Conservation (phyloP, 2,888 invertebrate species). For the Melanotus villosus region DNA sequence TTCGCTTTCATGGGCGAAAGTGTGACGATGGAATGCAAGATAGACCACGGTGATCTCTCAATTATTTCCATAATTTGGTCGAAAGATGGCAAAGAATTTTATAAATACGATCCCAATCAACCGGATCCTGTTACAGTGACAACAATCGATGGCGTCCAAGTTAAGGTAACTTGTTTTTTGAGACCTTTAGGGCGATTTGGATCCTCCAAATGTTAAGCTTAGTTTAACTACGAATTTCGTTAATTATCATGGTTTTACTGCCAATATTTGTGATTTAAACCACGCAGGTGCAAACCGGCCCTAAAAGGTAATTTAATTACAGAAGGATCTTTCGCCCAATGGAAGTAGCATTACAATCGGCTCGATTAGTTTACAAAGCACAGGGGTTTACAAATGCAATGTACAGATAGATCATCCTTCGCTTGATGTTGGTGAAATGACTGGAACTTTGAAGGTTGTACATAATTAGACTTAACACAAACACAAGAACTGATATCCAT, state of each 20-base stretch:
- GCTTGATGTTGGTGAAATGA: constrained; percentile 29
- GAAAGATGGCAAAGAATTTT: constrained; percentile 31
- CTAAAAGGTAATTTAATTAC: too few relatives aligned
- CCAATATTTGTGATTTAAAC: too few relatives aligned
- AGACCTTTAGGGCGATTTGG: too few relatives aligned
- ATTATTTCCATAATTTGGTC: constrained; percentile 32
- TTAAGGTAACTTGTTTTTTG: too few relatives aligned
- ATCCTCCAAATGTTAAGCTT: too few relatives aligned
- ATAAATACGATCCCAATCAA: constrained; percentile 32
- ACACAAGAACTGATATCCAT: too few relatives aligned
- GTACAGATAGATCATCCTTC: constrained; percentile 30
- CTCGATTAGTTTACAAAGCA: constrained; percentile 11
- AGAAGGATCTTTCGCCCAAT: constrained; percentile 31
- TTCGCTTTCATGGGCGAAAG: constrained; percentile 27
- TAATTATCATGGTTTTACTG: too few relatives aligned
- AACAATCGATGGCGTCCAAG: constrained; percentile 12
- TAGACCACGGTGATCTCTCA: constrained; percentile 34
- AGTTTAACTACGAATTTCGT: too few relatives aligned
- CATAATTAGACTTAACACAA: constrained; percentile 13
- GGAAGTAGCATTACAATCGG: constrained; percentile 33
- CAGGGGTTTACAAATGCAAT: constrained; percentile 25
- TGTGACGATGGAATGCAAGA: constrained; percentile 27
- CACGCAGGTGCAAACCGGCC: too few relatives aligned
- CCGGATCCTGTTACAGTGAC: constrained; percentile 18
- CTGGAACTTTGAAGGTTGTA: constrained; percentile 31